Percentiles rank a stretch among this genome's conserved stretches.
These are phyloP conservation scores for Leptinotarsa undecemlineata DNA, from an alignment of 1,140 invertebrate species.

Conservation along the genomic window DNA sequence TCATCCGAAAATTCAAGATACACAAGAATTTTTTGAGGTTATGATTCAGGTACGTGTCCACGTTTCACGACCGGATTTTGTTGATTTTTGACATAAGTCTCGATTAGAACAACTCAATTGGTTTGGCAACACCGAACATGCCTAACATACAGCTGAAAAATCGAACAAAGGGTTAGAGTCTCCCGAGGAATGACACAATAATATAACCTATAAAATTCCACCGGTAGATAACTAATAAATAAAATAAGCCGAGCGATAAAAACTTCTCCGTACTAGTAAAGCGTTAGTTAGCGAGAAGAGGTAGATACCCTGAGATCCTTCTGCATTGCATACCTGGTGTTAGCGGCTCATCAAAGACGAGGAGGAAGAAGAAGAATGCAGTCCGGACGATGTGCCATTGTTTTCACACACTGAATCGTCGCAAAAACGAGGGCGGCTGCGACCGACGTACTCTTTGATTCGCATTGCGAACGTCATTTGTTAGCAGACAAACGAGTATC, in stretches of 20 bases:
- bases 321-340: constrained; percentile 42
- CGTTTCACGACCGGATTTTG: too few relatives aligned
- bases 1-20: too few relatives aligned
- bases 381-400: constrained; percentile 52
- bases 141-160: neutral
- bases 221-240: constrained; percentile 25
- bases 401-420: constrained; percentile 52
- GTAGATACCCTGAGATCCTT: constrained; percentile 13
- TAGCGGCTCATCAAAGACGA: constrained; percentile 22
- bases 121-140: neutral
- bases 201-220: constrained; percentile 21
- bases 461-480: constrained; percentile 47
- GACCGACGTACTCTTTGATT: constrained; percentile 49
- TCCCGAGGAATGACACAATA: constrained; percentile 21
- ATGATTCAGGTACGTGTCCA: too few relatives aligned
- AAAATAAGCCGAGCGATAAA: constrained; percentile 20
- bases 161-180: constrained; percentile 11
- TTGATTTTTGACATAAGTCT: too few relatives aligned
- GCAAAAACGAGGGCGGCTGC: constrained; percentile 52
- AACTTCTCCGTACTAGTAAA: constrained; percentile 28
- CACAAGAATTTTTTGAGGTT: too few relatives aligned
- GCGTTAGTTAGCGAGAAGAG: constrained; percentile 19
- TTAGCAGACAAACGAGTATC: constrained; percentile 45
- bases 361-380: constrained; percentile 44
- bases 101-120: too few relatives aligned